These are phyloP conservation scores for Callospermophilus lateralis DNA, from an alignment of 2,113 vertebrate species.

Conservation along the genomic window DNA sequence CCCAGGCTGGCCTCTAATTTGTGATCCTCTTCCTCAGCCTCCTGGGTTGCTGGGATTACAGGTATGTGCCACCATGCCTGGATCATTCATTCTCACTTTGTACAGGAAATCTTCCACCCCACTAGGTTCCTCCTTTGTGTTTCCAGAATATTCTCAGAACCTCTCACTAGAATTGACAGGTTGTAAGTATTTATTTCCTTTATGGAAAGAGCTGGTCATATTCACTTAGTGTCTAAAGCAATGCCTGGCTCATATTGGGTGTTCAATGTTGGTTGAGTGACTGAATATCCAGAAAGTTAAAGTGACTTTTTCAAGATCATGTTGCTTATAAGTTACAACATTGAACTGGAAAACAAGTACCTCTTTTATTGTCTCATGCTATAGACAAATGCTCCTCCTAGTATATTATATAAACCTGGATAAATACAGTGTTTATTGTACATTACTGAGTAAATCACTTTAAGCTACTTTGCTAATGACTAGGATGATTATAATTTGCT, in stretches of 20 bases:
- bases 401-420: neutral
- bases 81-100: neutral
- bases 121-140: neutral
- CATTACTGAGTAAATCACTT: conserved; percentile 56
- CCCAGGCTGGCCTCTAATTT: no score
- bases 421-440: conserved; percentile 5
- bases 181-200: conserved; percentile 42
- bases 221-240: conserved; percentile 50
- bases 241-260: conserved; percentile 34
- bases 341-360: conserved; percentile 21
- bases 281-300: conserved; percentile 49
- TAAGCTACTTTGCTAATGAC: conserved; percentile 31
- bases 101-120: neutral
- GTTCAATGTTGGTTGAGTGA: conserved; percentile 46
- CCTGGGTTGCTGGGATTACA: no score
- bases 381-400: conserved; percentile 5
- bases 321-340: conserved; percentile 45
- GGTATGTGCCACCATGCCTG: no score
- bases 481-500: conserved; percentile 53
- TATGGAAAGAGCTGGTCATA: conserved; percentile 17
- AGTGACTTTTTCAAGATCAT: conserved; percentile 53
- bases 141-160: conserved; percentile 47
- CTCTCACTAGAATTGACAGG: neutral
- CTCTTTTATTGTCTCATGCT: conserved; percentile 35
- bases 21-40: no score